A percentile compares a stretch with the other conserved stretches of the same genome.
phyloP scores from a whole-genome alignment of 2,797 vertebrate genomes.

The Myoxocephalus aenaeus region DNA sequence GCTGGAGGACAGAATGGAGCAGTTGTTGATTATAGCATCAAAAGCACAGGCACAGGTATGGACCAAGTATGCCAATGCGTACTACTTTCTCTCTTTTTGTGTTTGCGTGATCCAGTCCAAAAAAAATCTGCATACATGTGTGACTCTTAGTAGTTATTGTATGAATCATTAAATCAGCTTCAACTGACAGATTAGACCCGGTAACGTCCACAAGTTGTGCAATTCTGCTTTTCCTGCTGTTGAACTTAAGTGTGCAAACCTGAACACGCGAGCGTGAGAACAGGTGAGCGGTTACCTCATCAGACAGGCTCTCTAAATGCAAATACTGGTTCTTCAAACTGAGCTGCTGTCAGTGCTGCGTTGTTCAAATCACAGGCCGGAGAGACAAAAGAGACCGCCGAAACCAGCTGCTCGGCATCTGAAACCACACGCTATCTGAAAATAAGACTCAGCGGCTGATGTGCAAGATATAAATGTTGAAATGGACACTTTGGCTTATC shows the following conservation, averaged over 20 bases:
- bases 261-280: not conserved
- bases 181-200: not conserved
- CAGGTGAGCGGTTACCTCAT: not conserved
- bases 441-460: not conserved
- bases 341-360: not conserved
- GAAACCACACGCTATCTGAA: not conserved
- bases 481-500: not conserved
- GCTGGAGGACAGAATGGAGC: slow-evolving; percentile 61
- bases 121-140: not conserved
- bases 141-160: not conserved
- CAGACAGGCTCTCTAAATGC: slow-evolving; percentile 1
- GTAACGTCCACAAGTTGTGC: not conserved
- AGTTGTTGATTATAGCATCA: slow-evolving; percentile 74
- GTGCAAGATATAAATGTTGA: not conserved
- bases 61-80: not conserved
- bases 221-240: not conserved
- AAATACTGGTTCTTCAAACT: slow-evolving; percentile 10
- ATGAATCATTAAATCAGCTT: not conserved
- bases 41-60: slow-evolving; percentile 70
- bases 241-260: not conserved
- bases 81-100: not conserved
- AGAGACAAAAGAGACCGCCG: not conserved
- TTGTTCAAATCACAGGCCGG: not conserved
- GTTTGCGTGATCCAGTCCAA: not conserved
- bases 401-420: not conserved